Evolutionary conservation across 1,140 invertebrate genomes (phyloP).

Genomic region (Grapholita molesta): DNA sequence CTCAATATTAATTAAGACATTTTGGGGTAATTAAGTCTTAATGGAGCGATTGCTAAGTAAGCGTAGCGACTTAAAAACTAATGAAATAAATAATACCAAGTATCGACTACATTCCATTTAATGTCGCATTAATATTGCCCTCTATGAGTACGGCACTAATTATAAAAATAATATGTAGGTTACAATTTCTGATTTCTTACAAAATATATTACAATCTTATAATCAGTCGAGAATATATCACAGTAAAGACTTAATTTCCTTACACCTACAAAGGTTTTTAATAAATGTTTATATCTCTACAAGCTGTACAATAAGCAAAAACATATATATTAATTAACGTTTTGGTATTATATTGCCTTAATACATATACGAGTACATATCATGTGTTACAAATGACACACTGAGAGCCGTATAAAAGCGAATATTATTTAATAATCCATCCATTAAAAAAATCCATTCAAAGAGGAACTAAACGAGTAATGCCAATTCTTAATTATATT

Average conservation of each 20-base stretch:
- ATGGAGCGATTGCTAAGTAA: too few relatives aligned
- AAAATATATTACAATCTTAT: conserved; percentile 19
- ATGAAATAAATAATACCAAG: background rate
- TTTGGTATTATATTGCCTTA: conserved; percentile 23
- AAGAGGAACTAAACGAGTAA: too few relatives aligned
- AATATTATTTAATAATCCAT: too few relatives aligned
- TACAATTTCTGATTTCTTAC: conserved; percentile 13
- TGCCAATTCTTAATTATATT: too few relatives aligned
- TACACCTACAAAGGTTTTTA: background rate
- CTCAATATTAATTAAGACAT: too few relatives aligned
- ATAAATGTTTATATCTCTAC: conserved; percentile 3
- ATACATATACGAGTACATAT: background rate
- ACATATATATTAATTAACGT: conserved; percentile 31
- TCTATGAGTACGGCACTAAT: background rate
- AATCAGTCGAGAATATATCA: conserved; percentile 23
- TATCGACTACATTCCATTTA: background rate
- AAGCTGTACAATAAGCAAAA: conserved; percentile 26
- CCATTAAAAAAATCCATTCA: too few relatives aligned
- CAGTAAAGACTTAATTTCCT: conserved; percentile 20
- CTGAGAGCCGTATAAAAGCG: too few relatives aligned
- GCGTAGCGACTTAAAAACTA: too few relatives aligned
- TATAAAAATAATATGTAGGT: background rate
- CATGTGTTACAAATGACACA: background rate
- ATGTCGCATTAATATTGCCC: background rate
- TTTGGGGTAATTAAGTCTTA: too few relatives aligned